phyloP scores from a whole-genome alignment of 2,888 invertebrate species.

The Stenolophus ochropezus region DNA sequence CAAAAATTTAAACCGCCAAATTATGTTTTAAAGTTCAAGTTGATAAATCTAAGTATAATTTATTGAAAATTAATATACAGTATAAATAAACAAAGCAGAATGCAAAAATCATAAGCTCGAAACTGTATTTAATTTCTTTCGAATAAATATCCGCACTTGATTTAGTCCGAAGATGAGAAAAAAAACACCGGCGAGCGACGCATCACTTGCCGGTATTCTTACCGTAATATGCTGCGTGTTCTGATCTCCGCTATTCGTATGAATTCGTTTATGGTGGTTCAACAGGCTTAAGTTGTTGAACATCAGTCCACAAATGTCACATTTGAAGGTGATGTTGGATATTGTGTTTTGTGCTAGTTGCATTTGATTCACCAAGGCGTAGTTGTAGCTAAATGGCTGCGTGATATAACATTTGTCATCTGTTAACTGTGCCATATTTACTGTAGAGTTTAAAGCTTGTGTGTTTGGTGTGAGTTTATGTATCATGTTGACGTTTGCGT shows the following conservation, averaged over 20 bases:
- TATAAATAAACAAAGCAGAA: too few relatives aligned
- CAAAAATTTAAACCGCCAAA: too few relatives aligned
- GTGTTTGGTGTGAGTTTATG: constrained; percentile 76
- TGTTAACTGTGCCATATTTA: constrained; percentile 82
- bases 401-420: constrained; percentile 84
- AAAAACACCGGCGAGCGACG: too few relatives aligned
- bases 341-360: constrained; percentile 85
- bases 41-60: too few relatives aligned
- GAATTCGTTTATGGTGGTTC: constrained; percentile 91
- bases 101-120: too few relatives aligned
- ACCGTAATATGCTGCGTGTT: constrained; percentile 57
- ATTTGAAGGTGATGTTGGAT: constrained; percentile 90
- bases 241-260: constrained; percentile 78
- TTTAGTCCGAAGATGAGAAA: too few relatives aligned
- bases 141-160: too few relatives aligned
- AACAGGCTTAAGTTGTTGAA: constrained; percentile 87
- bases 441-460: constrained; percentile 73
- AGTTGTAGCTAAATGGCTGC: constrained; percentile 86
- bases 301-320: constrained; percentile 90
- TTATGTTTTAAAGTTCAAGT: too few relatives aligned
- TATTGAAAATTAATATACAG: too few relatives aligned
- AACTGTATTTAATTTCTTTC: too few relatives aligned
- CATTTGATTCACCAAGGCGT: constrained; percentile 89
- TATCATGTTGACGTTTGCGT: constrained; percentile 81
- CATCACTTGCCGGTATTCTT: background rate